These are phyloP conservation scores for Vireo griseus DNA, from an alignment of 2,797 vertebrate genomes.

Conservation along the genomic window DNA sequence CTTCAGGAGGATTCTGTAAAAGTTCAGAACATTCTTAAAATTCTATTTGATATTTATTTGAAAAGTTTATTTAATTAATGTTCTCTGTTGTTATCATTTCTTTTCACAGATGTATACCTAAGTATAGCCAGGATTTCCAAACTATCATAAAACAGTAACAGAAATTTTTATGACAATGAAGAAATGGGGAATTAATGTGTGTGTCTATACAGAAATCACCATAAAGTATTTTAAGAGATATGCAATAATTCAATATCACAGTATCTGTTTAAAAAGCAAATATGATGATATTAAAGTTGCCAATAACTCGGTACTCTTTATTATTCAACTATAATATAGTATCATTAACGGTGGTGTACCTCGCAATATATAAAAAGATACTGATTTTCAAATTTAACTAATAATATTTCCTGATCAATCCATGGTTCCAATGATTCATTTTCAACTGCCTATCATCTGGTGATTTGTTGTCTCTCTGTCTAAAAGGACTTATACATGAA, in stretches of 20 bases:
- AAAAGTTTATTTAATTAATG: neutral
- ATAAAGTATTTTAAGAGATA: neutral
- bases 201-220: neutral
- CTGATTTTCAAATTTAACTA: neutral
- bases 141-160: neutral
- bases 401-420: neutral
- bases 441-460: neutral
- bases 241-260: neutral
- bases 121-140: neutral
- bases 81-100: neutral
- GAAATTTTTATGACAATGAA: neutral
- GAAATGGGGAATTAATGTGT: neutral
- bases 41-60: neutral
- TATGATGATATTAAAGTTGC: neutral
- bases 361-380: neutral
- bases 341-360: rapidly evolving
- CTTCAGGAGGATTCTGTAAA: neutral
- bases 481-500: neutral
- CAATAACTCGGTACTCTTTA: neutral
- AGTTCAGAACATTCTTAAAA: neutral
- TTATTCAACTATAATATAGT: neutral
- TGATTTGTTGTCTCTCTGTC: neutral
- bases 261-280: neutral
- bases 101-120: rapidly evolving
- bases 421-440: neutral